Evolutionary conservation across 2,888 invertebrate species (phyloP).

Genomic region (Homarus gammarus): DNA sequence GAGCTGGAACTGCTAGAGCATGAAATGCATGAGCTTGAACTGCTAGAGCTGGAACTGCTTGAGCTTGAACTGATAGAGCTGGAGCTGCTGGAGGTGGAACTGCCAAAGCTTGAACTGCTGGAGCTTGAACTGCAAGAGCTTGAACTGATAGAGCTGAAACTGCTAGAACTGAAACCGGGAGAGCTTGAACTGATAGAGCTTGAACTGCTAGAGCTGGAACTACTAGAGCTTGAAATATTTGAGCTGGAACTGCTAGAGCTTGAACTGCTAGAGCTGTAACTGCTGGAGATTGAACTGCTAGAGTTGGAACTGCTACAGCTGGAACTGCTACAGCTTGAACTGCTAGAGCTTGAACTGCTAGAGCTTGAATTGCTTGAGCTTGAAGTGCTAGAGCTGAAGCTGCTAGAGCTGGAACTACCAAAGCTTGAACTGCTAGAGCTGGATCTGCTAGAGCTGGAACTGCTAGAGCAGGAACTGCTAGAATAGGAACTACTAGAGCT

Average conservation of each 20-base stretch:
- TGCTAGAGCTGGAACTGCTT: conserved; percentile 1
- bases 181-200: not conserved
- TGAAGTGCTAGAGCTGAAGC: too few species aligned
- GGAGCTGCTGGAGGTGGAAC: conserved; percentile 27
- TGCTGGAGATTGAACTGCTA: not conserved
- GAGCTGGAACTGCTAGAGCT: too few species aligned
- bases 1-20: too few species aligned
- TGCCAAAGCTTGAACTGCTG: conserved; percentile 17
- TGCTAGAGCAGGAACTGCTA: not conserved
- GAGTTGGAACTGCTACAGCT: too few species aligned
- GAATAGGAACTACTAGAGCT: too few species aligned
- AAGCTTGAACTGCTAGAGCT: too few species aligned
- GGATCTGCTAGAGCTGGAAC: not conserved
- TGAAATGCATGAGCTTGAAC: too few species aligned
- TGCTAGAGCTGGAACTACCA: not conserved
- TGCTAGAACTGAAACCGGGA: too few species aligned
- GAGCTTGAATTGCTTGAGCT: too few species aligned
- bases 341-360: not conserved
- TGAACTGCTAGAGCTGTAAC: too few species aligned
- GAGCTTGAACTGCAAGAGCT: conserved; percentile 6
- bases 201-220: not conserved
- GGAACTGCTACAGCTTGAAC: too few species aligned
- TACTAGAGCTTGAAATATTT: not conserved
- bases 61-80: too few species aligned
- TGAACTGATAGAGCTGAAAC: conserved; percentile 20